These are phyloP conservation scores for Callipepla squamata DNA, from an alignment of 2,113 vertebrate species.

Conservation along the genomic window DNA sequence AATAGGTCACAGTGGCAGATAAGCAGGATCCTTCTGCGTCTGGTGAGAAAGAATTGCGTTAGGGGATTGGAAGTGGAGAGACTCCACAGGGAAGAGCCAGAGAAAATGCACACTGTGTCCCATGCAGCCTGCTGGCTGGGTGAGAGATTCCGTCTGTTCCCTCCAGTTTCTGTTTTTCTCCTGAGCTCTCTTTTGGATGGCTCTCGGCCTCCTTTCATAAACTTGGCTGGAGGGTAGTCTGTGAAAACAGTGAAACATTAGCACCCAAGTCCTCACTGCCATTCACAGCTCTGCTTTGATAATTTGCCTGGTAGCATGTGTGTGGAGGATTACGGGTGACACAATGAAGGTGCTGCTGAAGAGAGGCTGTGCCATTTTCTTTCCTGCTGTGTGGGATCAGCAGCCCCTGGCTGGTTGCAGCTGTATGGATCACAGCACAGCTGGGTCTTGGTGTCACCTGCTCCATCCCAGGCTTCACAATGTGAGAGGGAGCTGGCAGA, in stretches of 20 bases:
- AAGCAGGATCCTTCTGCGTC: background rate
- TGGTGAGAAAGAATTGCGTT: background rate
- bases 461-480: background rate
- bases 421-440: background rate
- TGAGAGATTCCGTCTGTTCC: fast-evolving
- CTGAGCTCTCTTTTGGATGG: background rate
- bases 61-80: background rate
- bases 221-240: background rate
- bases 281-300: conserved; percentile 11
- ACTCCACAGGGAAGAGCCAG: background rate
- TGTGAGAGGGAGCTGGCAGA: background rate
- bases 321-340: background rate
- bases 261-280: conserved; percentile 1
- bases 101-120: background rate
- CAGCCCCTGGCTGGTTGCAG: background rate
- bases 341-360: background rate
- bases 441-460: background rate
- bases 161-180: background rate
- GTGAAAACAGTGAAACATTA: background rate
- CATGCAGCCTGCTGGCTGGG: background rate
- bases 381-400: background rate
- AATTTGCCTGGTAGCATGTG: background rate
- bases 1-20: background rate
- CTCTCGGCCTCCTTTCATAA: background rate
- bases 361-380: background rate